A percentile compares a stretch with the other conserved stretches of the same genome.
phyloP scores from a whole-genome alignment of 2,113 vertebrate genomes.

The Deroptyus accipitrinus region DNA sequence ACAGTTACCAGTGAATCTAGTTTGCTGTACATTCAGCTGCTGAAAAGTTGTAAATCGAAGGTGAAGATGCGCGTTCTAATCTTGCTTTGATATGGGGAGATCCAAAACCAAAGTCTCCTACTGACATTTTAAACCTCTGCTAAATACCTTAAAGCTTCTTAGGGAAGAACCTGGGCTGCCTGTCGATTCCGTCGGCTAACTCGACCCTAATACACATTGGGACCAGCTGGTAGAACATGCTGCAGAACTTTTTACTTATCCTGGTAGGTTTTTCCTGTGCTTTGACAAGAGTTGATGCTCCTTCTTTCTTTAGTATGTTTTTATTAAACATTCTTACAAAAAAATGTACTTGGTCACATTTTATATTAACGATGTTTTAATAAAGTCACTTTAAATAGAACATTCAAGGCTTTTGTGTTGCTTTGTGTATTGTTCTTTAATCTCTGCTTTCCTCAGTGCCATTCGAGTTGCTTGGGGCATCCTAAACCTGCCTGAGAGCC shows the following conservation, averaged over 20 bases:
- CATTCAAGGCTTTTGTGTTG: neutral
- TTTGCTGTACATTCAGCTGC: conserved; percentile 10
- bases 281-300: conserved; percentile 52
- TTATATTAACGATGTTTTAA: conserved; percentile 80
- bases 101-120: neutral
- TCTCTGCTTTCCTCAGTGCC: neutral
- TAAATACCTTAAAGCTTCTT: conserved; percentile 29
- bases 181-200: neutral
- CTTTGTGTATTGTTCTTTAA: neutral
- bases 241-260: conserved; percentile 57
- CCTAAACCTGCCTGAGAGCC: neutral
- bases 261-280: conserved; percentile 55
- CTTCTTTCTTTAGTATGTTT: conserved; percentile 72
- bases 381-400: conserved; percentile 75
- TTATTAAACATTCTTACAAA: conserved; percentile 75
- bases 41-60: neutral
- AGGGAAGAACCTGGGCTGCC: conserved; percentile 24
- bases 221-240: conserved; percentile 64
- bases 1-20: neutral
- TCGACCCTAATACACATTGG: neutral
- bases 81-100: neutral
- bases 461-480: neutral
- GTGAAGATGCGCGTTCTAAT: neutral
- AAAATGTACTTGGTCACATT: conserved; percentile 75
- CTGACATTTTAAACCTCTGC: neutral